Evolutionary conservation across 2,888 invertebrate genomes (phyloP).

Genomic region (Coremacera marginata): DNA sequence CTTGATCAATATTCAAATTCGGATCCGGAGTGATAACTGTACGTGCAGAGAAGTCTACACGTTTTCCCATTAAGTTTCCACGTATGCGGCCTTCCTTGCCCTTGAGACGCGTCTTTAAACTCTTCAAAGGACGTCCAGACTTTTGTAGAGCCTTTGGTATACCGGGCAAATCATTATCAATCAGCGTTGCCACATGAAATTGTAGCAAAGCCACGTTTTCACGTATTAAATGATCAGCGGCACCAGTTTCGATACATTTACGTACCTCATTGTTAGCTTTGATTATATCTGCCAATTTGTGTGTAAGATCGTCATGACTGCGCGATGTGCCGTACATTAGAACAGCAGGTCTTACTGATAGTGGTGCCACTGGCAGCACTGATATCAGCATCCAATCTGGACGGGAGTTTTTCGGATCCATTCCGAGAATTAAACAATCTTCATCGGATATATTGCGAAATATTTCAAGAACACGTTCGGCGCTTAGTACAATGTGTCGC

Average conservation of each 20-base stretch:
- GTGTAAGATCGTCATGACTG: constrained; percentile 77
- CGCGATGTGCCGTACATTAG: constrained; percentile 79
- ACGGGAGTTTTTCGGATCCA: constrained; percentile 94
- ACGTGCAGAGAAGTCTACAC: constrained; percentile 78
- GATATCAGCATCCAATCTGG: constrained; percentile 96
- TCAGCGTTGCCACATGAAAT: constrained; percentile 76
- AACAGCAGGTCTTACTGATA: constrained; percentile 95
- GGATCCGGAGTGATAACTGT: constrained; percentile 75
- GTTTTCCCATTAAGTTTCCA: constrained; percentile 78
- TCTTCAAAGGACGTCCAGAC: constrained; percentile 76
- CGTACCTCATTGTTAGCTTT: constrained; percentile 76
- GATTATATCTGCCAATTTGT: constrained; percentile 77
- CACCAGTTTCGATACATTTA: constrained; percentile 75
- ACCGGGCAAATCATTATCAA: constrained; percentile 77
- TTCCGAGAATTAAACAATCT: constrained; percentile 88
- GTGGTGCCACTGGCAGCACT: constrained; percentile 93
- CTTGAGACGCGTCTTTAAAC: constrained; percentile 74
- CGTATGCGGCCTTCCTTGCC: constrained; percentile 78
- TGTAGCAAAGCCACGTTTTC: constrained; percentile 76
- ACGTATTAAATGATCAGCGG: constrained; percentile 75
- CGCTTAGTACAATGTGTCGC: constrained; percentile 89
- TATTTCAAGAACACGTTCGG: constrained; percentile 94
- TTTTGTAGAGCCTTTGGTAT: constrained; percentile 75
- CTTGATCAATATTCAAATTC: constrained; percentile 72
- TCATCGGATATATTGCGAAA: constrained; percentile 92